Base-by-base conservation (phyloP, 1,140 invertebrate species). In the Diprion similis region DNA sequence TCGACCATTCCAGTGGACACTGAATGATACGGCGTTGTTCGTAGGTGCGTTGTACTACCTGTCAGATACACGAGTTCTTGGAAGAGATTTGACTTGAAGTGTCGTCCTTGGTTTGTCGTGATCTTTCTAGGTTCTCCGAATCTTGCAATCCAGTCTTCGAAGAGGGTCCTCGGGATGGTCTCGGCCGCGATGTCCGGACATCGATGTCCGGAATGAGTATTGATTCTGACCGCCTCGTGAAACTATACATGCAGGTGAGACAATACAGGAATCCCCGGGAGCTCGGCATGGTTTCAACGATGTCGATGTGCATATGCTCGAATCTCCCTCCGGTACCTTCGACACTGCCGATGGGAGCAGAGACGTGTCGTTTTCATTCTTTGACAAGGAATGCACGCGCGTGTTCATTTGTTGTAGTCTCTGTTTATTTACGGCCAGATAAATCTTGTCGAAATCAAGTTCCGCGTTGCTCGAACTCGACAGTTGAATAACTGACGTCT, bases 41-140 rank as follows among this genome's bases (percentile, higher is more conserved):
- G 51, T n/a, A n/a, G n/a, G 51, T 59, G n/a, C 10, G n/a, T 59
- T 59, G 51, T 10, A 59, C n/a, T 10, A 10, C n/a, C 10, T 59
- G 51, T 59, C n/a, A 10, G 10, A 59, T 59, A 59, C n/a, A 59
- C 51, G 51, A 59, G 51, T 10, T 59, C 51, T 59, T 59, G 8
- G 68, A 75, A 75, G 8, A 76, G 66, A 8, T 66, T 15, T 0
- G 71, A 59, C 19, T 78, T 71, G 51, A 80, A 79, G 18, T 79
- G 79, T 46, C 72, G 48, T 0, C 79, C 76, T 47, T 24, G 11
- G 45, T 73, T 66, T 9, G 71, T 69, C 15, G 71, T 73, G 17
- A 73, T 71, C n/a, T 8, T 66, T 10, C 13, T 37, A 11, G 69
- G 69, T 13, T 8, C 17, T 37, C 69, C 69, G 46, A 70, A 70